phyloP scores from a whole-genome alignment of 37 sponge, comb jelly and placozoan genomes.

The Beroe ovata region DNA sequence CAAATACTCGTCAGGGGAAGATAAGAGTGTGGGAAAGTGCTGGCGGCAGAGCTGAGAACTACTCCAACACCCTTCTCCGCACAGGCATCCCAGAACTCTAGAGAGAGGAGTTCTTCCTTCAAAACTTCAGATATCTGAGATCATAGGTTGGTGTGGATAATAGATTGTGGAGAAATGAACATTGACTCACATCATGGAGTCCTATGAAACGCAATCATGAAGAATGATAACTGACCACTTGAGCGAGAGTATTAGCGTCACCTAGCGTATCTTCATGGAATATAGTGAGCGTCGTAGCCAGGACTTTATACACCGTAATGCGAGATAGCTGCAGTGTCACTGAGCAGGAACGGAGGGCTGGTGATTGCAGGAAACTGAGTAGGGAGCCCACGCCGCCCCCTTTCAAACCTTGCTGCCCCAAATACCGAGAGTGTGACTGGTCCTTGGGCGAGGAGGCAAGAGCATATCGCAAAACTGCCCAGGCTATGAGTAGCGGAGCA shows the following conservation, averaged over 20 bases:
- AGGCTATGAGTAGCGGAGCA: conserved; percentile 49
- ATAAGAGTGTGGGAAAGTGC: conserved; percentile 51
- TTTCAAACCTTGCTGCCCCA: conserved; percentile 55
- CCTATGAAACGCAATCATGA: too few species aligned
- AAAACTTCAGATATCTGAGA: conserved; percentile 55
- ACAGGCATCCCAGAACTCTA: conserved; percentile 65
- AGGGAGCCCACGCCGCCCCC: conserved; percentile 37
- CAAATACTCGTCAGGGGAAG: conserved; percentile 33
- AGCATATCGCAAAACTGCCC: conserved; percentile 54
- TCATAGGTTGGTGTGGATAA: too few species aligned
- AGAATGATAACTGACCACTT: conserved; percentile 33
- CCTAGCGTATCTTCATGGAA: conserved; percentile 66
- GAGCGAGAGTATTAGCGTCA: conserved; percentile 33
- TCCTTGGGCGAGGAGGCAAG: conserved; percentile 21
- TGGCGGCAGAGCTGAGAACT: conserved; percentile 50
- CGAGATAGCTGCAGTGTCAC: conserved; percentile 42
- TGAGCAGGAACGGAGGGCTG: conserved; percentile 45
- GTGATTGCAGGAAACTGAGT: conserved; percentile 32
- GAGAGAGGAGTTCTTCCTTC: conserved; percentile 46
- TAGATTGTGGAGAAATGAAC: too few species aligned
- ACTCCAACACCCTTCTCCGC: conserved; percentile 62
- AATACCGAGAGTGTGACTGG: conserved; percentile 27
- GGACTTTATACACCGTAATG: conserved; percentile 53
- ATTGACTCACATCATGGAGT: too few species aligned
- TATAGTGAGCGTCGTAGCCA: conserved; percentile 59